Evolutionary conservation across 2,888 invertebrate species (phyloP), one percentile per base, ranked within the genome.

Genomic region (Melinaea marsaeus): DNA sequence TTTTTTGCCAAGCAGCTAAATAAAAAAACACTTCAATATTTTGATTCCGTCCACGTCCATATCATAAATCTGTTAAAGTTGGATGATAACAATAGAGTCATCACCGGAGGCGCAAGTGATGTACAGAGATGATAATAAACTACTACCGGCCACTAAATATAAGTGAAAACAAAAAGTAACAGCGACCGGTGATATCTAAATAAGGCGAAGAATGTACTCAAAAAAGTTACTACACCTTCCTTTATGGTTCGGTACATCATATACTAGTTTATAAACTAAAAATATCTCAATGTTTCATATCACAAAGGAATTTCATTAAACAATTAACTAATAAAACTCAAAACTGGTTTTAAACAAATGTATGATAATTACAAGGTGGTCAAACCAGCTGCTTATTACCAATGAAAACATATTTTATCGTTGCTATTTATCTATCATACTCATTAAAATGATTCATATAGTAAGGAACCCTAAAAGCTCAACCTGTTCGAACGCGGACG

Each of bases 71-170:
- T 32, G 9, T 2, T 51, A 51, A 32, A 51, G 51, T 51, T 51
- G 51, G 32, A 51, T 51, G 51, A 51, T 51, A 62, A 65, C 65
- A 65, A 65, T 65, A 62, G 55, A 62, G 58, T 48, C 60, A 65
- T 65, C 62, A 3, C 51, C 7, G 51, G 32, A 13, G 13, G 22
- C 32, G 51, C 11, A 6, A 51, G 9, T 51, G 51, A 48, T n/a
- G 13, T 48, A 48, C 69, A 68, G 67, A 67, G 69, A 68, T 65
- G 69, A 70, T 67, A 70, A 69, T 72, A 74, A 70, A 72, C 71
- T 67, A 66, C 69, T 69, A 69, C 72, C 70, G 66, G 66, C 61
- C 66, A 71, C 70, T 75, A 74, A 74, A 72, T 74, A 74, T 72
- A 67, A 69, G 64, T 66, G 66, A 71, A 69, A 71, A 71, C 63